A percentile compares a stretch with the other conserved stretches of the same genome.
Conservation (phyloP, 2,888 invertebrate genomes). For the Drosophila austrosaltans region DNA sequence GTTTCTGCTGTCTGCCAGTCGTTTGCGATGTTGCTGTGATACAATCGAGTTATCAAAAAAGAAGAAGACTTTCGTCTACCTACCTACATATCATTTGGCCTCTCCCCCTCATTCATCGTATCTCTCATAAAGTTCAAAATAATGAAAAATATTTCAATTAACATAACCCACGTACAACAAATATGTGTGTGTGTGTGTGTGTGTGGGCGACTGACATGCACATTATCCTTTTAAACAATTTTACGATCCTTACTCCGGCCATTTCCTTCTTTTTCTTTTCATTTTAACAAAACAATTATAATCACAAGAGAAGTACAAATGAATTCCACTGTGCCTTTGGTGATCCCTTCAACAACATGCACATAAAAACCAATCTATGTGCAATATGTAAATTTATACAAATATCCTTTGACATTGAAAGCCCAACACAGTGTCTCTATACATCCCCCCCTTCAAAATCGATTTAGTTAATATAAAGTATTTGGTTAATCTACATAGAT, state of each 20-base stretch:
- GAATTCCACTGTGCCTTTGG: not conserved
- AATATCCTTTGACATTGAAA: not conserved
- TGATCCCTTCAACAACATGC: not conserved
- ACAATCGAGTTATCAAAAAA: slow-evolving; percentile 11
- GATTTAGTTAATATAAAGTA: too few relatives aligned
- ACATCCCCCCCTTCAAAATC: too few relatives aligned
- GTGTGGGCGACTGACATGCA: not conserved
- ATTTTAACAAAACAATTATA: not conserved
- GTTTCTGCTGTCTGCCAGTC: slow-evolving; percentile 13
- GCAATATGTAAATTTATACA: not conserved
- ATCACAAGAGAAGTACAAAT: not conserved
- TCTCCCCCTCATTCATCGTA: not conserved
- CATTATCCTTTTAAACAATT: not conserved
- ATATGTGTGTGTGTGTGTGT: not conserved
- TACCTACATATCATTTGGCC: not conserved
- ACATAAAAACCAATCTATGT: not conserved
- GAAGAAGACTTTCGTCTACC: not conserved
- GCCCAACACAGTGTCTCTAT: too few relatives aligned
- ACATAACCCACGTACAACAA: slow-evolving; percentile 1
- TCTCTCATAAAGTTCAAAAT: not conserved
- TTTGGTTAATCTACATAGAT: too few relatives aligned
- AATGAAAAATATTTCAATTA: slow-evolving; percentile 14
- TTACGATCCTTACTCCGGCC: not conserved
- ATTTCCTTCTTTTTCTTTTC: not conserved
- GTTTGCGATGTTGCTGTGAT: slow-evolving; percentile 4